These are phyloP conservation scores for Sclerodermus sp. DNA, from an alignment of 2,888 invertebrate genomes.

Conservation along the genomic window DNA sequence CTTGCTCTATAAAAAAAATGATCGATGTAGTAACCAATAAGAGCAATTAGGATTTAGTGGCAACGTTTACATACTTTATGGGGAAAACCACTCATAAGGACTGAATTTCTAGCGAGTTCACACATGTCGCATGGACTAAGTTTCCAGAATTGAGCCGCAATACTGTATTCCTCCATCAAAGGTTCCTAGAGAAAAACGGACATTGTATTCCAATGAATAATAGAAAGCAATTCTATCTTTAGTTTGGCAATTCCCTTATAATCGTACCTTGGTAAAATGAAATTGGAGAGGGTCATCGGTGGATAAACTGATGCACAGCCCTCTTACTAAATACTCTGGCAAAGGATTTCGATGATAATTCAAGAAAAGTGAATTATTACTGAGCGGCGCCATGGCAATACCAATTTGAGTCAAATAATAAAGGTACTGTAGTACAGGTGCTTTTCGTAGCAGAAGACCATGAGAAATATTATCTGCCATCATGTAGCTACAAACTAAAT, in stretches of 20 bases:
- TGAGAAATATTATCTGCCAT: conserved; percentile 98
- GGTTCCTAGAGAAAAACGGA: conserved; percentile 81
- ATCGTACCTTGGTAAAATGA: conserved; percentile 91
- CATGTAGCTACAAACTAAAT: conserved; percentile 95
- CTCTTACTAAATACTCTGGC: conserved; percentile 93
- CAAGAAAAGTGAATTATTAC: conserved; percentile 97
- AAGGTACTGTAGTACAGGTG: conserved; percentile 96
- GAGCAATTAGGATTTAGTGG: too few relatives aligned
- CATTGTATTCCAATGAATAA: too few relatives aligned
- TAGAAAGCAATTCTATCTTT: too few relatives aligned
- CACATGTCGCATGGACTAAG: conserved; percentile 99
- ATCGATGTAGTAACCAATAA: too few relatives aligned
- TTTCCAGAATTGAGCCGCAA: conserved; percentile 99
- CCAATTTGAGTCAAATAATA: conserved; percentile 97
- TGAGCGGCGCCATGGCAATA: conserved; percentile 98
- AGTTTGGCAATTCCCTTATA: too few relatives aligned
- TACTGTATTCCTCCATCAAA: conserved; percentile 99
- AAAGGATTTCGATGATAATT: conserved; percentile 99
- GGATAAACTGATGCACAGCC: conserved; percentile 90
- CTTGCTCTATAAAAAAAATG: conserved; percentile 92
- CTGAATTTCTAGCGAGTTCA: conserved; percentile 94
- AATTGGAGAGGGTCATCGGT: conserved; percentile 99
- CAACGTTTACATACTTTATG: too few relatives aligned
- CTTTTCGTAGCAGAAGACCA: conserved; percentile 92
- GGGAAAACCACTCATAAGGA: conserved; percentile 95